These are phyloP conservation scores for Gila robusta DNA, from an alignment of 2,797 vertebrate species.

Conservation along the genomic window DNA sequence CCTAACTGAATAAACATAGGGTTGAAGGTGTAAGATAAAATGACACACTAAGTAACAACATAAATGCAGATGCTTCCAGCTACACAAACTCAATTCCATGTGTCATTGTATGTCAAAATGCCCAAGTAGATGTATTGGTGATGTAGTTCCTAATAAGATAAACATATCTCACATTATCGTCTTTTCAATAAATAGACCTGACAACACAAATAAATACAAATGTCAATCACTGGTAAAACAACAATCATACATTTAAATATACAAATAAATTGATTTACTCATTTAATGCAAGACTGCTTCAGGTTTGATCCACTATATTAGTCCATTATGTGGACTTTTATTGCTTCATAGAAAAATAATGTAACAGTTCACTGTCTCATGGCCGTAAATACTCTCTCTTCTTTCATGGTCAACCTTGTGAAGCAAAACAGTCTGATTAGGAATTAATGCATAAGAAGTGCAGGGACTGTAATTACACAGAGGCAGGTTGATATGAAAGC, in stretches of 20 bases:
- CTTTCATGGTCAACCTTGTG: slow-evolving; percentile 55
- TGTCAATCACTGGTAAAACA: neutral
- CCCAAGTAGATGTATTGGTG: neutral
- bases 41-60: neutral
- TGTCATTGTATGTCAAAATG: neutral
- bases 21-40: neutral
- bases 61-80: neutral
- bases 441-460: slow-evolving; percentile 64
- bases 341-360: neutral
- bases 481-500: slow-evolving; percentile 73
- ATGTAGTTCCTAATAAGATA: neutral
- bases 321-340: neutral
- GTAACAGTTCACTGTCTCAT: neutral
- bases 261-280: neutral
- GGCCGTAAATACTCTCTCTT: neutral
- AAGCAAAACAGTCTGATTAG: slow-evolving; percentile 64
- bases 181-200: neutral
- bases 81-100: neutral
- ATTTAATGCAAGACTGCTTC: neutral
- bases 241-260: neutral
- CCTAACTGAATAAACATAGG: neutral
- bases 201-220: neutral
- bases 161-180: neutral
- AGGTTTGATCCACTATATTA: neutral
- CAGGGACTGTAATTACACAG: slow-evolving; percentile 74